Evolutionary conservation across 1,140 invertebrate species (phyloP).

Genomic region (Trachymyrmex septentrionalis): DNA sequence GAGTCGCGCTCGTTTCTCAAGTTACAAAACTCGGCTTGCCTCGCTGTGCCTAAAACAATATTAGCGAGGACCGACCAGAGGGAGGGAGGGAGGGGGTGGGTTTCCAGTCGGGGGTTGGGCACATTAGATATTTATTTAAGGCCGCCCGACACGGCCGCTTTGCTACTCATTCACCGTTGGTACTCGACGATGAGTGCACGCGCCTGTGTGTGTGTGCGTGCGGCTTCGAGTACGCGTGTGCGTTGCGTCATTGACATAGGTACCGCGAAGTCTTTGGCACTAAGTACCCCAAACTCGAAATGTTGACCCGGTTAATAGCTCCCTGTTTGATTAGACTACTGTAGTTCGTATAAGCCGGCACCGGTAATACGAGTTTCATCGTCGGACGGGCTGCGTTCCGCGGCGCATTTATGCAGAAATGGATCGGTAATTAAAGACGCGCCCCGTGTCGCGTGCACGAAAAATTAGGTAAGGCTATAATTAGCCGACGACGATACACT

Average conservation of each 20-base stretch:
- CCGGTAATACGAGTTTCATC: slow-evolving; percentile 71
- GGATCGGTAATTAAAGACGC: slow-evolving; percentile 57
- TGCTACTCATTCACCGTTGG: slow-evolving; percentile 71
- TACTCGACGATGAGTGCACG: slow-evolving; percentile 43
- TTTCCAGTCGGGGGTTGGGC: slow-evolving; percentile 54
- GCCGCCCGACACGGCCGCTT: slow-evolving; percentile 72
- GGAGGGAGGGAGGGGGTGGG: background rate
- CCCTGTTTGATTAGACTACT: slow-evolving; percentile 84
- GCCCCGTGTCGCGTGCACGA: slow-evolving; percentile 1
- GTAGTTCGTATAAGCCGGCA: slow-evolving; percentile 78
- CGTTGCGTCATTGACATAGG: slow-evolving; percentile 52
- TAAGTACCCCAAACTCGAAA: slow-evolving; percentile 78
- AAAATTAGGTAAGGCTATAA: slow-evolving; percentile 32
- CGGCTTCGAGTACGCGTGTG: background rate
- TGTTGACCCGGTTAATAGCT: slow-evolving; percentile 84
- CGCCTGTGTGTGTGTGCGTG: background rate
- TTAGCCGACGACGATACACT: background rate
- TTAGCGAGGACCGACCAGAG: slow-evolving; percentile 66
- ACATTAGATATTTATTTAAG: slow-evolving; percentile 82
- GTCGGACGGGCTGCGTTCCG: background rate
- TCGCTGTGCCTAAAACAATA: slow-evolving; percentile 80
- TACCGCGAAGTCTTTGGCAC: slow-evolving; percentile 71
- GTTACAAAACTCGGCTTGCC: slow-evolving; percentile 75
- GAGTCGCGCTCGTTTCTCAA: slow-evolving; percentile 78
- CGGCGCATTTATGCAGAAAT: slow-evolving; percentile 42